Percentiles rank a stretch among this genome's conserved stretches.
Evolutionary conservation across 2,888 invertebrate species (phyloP).

Genomic region (Melanophora roralis): DNA sequence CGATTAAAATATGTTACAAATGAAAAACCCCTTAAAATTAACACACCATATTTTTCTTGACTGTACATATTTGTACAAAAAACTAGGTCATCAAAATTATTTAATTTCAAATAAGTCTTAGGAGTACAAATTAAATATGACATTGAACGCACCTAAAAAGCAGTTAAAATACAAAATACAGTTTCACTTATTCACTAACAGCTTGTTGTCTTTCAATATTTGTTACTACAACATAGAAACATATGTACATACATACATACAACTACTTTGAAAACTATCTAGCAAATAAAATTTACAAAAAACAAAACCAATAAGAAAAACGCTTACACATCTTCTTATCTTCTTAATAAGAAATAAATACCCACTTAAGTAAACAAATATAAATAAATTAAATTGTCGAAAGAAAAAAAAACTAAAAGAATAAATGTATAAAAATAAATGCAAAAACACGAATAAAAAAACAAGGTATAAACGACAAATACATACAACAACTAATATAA

Average conservation of each 20-base stretch:
- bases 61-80: no score
- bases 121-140: neutral
- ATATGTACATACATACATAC: neutral
- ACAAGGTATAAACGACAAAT: neutral
- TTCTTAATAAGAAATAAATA: slow-evolving; percentile 5
- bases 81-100: neutral
- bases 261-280: neutral
- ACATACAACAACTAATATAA: slow-evolving; percentile 9
- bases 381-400: neutral
- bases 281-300: neutral
- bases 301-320: neutral
- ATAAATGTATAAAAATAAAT: neutral
- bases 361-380: neutral
- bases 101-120: neutral
- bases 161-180: neutral
- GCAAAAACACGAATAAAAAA: neutral
- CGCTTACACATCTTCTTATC: neutral
- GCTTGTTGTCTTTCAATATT: neutral
- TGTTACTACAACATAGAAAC: neutral
- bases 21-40: no score
- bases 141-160: slow-evolving; percentile 5
- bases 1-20: no score
- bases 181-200: neutral
- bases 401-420: neutral
- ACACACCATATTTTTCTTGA: no score